Evolutionary conservation across 2,113 vertebrate genomes (phyloP), one percentile per base, ranked within the genome.

Genomic region (Tauraco erythrolophus): DNA sequence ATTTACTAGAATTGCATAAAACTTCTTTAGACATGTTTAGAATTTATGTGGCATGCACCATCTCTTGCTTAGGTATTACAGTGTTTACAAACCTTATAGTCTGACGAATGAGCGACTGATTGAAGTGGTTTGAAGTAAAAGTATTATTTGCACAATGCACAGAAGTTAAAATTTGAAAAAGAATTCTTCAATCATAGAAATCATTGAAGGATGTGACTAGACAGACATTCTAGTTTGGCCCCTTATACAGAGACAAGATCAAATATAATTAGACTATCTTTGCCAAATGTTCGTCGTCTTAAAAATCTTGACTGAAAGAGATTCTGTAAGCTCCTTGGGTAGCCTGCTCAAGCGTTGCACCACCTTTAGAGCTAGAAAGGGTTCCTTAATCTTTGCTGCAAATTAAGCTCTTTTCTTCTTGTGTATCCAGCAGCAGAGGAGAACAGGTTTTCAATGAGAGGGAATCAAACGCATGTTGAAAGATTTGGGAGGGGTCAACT

Each of bases 401-500:
- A 75, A 39, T 15, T 4, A n/a, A 89, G 65, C 77, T 80, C 14
- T 0, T 64, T 46, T 19, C 27, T 91, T 6, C 9, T 56, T 7
- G 28, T 72, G 71, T 5, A 3, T 19, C 66, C 89, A 81, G 54
- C 74, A 90, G 84, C 75, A 57, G 51, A 75, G 70, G 21, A 74
- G 35, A 70, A 33, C 11, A 9, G 8, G 25, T 41, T 64, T 48
- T 64, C 50, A 51, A 6, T 1, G 58, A 45, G 43, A 87, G 13
- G 30, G 37, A 92, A 78, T 68, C 72, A 78, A 48, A 64, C 23
- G 1, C 27, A 2, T 10, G 71, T 82, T 94, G 95, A 96, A 86
- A 95, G 95, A 33, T 92, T 64, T 84, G 96, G 94, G 88, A 96
- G 85, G 91, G 91, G 86, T 25, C 94, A 78, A 14, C 58, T 85